Evolutionary conservation across 2,113 vertebrate genomes (phyloP).

Genomic region (Platycercus adscitus): DNA sequence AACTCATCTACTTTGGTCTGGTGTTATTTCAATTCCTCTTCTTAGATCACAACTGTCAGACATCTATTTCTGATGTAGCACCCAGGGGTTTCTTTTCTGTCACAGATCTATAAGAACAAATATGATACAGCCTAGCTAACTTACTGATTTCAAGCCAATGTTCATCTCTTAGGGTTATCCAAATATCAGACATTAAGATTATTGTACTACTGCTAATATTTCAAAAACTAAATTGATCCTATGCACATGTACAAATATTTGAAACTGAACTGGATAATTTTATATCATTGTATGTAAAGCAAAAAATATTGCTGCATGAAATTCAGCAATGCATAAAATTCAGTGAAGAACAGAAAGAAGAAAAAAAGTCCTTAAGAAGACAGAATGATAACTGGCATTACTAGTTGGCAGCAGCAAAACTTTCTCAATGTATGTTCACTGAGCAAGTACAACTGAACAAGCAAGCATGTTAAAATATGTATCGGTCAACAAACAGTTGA

Average conservation of each 20-base stretch:
- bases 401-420: not conserved
- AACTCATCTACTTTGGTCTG: not conserved
- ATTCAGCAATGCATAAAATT: not conserved
- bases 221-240: not conserved
- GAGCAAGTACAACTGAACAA: not conserved
- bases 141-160: not conserved
- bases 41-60: slow-evolving; percentile 1
- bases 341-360: not conserved
- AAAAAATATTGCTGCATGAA: not conserved
- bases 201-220: not conserved
- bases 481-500: not conserved
- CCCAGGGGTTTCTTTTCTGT: not conserved
- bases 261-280: not conserved
- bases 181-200: not conserved
- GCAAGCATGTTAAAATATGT: not conserved
- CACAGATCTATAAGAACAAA: not conserved
- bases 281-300: not conserved
- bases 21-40: not conserved
- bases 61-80: not conserved
- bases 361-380: not conserved
- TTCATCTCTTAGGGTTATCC: not conserved
- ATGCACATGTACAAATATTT: not conserved
- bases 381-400: not conserved
- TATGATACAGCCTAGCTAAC: not conserved
- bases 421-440: not conserved